Percentiles rank a stretch among this genome's conserved stretches.
Evolutionary conservation across 2,113 vertebrate species (phyloP).

Genomic region (Ranitomeya imitator): DNA sequence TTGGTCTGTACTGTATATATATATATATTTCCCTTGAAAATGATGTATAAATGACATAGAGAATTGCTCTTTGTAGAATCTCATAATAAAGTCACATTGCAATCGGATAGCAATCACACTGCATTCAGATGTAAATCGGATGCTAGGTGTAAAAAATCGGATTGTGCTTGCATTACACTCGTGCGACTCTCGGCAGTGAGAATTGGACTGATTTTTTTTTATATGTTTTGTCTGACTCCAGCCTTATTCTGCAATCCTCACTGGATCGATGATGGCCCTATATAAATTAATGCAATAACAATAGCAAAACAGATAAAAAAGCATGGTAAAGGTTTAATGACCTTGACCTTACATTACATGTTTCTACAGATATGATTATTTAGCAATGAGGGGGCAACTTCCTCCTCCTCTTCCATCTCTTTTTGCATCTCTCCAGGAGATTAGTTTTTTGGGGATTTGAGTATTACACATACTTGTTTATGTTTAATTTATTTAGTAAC

Average conservation of each 20-base stretch:
- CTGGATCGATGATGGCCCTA: neutral
- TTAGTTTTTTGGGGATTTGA: neutral
- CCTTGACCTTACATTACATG: neutral
- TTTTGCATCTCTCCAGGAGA: neutral
- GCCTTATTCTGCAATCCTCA: neutral
- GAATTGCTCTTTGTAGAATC: too few relatives aligned
- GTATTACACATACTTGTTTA: constrained; percentile 12
- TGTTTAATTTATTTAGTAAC: neutral
- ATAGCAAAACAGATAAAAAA: neutral
- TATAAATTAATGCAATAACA: neutral
- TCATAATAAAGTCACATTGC: too few relatives aligned
- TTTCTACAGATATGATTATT: neutral
- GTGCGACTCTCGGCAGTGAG: too few relatives aligned
- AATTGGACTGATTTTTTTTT: too few relatives aligned
- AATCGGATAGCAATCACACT: too few relatives aligned
- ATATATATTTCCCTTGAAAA: too few relatives aligned
- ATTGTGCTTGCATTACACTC: too few relatives aligned
- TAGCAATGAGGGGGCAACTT: neutral
- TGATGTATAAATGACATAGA: too few relatives aligned
- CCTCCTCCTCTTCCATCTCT: neutral
- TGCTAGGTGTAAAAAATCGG: too few relatives aligned
- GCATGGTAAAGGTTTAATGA: neutral
- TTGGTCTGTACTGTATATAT: too few relatives aligned
- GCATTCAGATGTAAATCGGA: too few relatives aligned
- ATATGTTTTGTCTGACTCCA: too few relatives aligned